phyloP scores from a whole-genome alignment of 2,888 invertebrate genomes.

The Metopia argyrocephala region DNA sequence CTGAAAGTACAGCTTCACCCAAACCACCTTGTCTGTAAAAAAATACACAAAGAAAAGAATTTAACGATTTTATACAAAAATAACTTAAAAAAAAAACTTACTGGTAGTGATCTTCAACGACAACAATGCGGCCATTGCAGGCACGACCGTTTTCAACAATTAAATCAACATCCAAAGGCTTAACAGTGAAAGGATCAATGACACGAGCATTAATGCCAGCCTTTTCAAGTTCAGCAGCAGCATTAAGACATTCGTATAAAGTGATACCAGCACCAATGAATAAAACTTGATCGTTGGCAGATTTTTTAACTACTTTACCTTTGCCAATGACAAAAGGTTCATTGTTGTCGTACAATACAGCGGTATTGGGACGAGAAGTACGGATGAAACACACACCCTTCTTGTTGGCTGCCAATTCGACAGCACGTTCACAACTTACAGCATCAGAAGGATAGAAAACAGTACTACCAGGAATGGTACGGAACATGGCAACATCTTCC shows the following conservation, averaged over 20 bases:
- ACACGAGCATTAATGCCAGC: constrained; percentile 88
- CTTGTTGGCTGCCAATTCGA: constrained; percentile 97
- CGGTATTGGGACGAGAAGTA: constrained; percentile 94
- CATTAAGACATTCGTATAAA: constrained; percentile 91
- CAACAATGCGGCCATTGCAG: constrained; percentile 89
- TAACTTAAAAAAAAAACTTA: constrained; percentile 80
- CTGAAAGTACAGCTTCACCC: constrained; percentile 95
- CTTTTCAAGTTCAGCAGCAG: constrained; percentile 86
- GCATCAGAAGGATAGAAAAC: constrained; percentile 94
- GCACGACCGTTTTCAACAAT: constrained; percentile 88
- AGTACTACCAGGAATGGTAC: constrained; percentile 90
- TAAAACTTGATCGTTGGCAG: constrained; percentile 87
- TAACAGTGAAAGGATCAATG: constrained; percentile 96
- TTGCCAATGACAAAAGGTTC: constrained; percentile 89
- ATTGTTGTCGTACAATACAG: constrained; percentile 91
- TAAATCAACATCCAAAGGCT: constrained; percentile 92
- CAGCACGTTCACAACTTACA: constrained; percentile 94
- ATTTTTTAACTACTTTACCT: constrained; percentile 88
- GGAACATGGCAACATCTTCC: constrained; percentile 98
- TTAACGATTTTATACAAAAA: not conserved
- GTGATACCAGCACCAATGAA: constrained; percentile 97
- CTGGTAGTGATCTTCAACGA: constrained; percentile 98
- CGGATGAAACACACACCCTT: constrained; percentile 97
- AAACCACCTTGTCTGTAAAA: constrained; percentile 86
- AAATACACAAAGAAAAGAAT: constrained; percentile 15